Percentiles rank a stretch among this genome's conserved stretches.
These are phyloP conservation scores for Salvator merianae DNA, from an alignment of 2,113 vertebrate genomes.

Conservation along the genomic window DNA sequence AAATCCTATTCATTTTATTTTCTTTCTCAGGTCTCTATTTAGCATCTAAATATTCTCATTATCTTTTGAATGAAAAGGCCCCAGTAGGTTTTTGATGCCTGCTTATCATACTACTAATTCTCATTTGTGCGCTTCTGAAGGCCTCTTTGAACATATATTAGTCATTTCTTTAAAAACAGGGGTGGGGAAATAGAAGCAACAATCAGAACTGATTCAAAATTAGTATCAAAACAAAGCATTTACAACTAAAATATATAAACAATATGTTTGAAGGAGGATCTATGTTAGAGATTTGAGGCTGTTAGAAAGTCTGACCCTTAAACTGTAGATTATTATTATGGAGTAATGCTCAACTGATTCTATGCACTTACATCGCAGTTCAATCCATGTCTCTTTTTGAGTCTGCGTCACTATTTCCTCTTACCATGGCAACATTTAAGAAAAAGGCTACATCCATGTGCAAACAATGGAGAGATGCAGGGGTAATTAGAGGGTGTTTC, in stretches of 20 bases:
- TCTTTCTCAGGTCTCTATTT: slow-evolving; percentile 44
- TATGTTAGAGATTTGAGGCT: slow-evolving; percentile 23
- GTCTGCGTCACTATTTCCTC: background rate
- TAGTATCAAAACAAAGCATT: slow-evolving; percentile 44
- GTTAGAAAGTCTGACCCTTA: slow-evolving; percentile 43
- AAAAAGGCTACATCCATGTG: no score
- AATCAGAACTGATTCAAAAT: slow-evolving; percentile 57
- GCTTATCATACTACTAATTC: slow-evolving; percentile 59
- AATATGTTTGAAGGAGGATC: slow-evolving; percentile 30
- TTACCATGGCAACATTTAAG: background rate
- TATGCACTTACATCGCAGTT: background rate
- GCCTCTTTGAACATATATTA: slow-evolving; percentile 45
- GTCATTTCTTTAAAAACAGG: slow-evolving; percentile 49
- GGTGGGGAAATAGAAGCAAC: slow-evolving; percentile 51
- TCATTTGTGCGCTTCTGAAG: slow-evolving; percentile 56
- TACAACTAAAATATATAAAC: slow-evolving; percentile 42
- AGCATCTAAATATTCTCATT: slow-evolving; percentile 66
- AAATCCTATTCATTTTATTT: slow-evolving; percentile 43
- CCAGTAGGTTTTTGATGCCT: slow-evolving; percentile 41
- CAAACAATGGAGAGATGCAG: no score
- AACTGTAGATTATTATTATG: slow-evolving; percentile 20
- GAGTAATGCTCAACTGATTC: background rate
- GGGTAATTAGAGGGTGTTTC: no score
- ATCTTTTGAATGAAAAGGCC: slow-evolving; percentile 62
- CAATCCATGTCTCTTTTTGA: background rate